Evolutionary conservation across 2,888 invertebrate genomes (phyloP), one percentile per base, ranked within the genome.

Genomic region (Vanessa cardui): DNA sequence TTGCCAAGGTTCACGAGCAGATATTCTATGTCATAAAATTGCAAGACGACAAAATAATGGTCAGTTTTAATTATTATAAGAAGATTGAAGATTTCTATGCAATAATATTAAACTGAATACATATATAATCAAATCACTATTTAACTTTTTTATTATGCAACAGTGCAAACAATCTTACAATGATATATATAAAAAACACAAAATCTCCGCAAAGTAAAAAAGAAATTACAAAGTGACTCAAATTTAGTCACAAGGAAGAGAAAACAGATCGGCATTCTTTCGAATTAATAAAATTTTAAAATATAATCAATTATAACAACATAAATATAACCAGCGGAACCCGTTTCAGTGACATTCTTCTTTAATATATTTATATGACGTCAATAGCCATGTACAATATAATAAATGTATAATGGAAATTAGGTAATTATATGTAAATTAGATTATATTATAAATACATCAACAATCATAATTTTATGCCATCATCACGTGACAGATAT

Each of bases 331-430:
- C 56, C 54, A 31, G 46, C 68, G n/a, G 63, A 68, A 62, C 62
- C 31, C n/a, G 69, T 63, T 66, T 39, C 45, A n/a, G 12, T n/a
- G 45, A 58, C 20, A 64, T 62, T 50, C 46, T 62, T 52, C 52
- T 68, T 26, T 66, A 66, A 69, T 66, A 64, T 69, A 66, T 71
- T 62, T 64, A 49, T 49, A 66, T 71, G 71, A 71, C 71, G 71
- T 69, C 69, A 71, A 71, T 66, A 16, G 62, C 20, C 45, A 63
- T 63, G 59, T 71, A 69, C 60, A 44, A 49, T 45, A 31, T 31
- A 56, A 18, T 20, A 21, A 59, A 46, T 59, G 26, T 59, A 4
- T 56, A 9, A 56, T 39, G 56, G 56, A 39, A 54, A 18, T 56
- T 56, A 39, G 39, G n/a, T 56, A 33, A 56, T 62, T 62, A 62